Evolutionary conservation across 2,113 vertebrate species (phyloP).

Genomic region (Hemichromis elongatus): DNA sequence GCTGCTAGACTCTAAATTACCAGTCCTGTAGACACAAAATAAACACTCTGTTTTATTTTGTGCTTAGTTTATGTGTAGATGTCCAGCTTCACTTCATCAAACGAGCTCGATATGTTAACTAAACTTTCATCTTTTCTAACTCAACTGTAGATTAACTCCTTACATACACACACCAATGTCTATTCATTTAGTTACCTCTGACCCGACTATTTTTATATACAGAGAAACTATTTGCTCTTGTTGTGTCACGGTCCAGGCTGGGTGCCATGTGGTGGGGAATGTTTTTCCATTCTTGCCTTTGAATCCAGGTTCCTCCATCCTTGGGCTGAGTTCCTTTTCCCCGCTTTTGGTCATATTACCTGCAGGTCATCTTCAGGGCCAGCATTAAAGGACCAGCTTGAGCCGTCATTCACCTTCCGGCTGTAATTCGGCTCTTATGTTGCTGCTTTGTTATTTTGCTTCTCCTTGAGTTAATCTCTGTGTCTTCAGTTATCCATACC

Average conservation of each 20-base stretch:
- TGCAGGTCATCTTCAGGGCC: neutral
- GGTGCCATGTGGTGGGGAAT: neutral
- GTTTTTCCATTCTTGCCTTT: neutral
- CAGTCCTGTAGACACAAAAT: neutral
- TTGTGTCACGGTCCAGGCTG: neutral
- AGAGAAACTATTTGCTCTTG: neutral
- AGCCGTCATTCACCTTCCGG: neutral
- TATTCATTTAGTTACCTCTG: neutral
- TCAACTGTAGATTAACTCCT: neutral
- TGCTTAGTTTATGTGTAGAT: accelerated
- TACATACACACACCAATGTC: neutral
- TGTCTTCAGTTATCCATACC: neutral
- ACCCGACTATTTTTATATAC: neutral
- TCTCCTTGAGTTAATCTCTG: too few species aligned
- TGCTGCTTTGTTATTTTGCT: too few species aligned
- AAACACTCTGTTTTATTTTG: neutral
- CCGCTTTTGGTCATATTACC: neutral
- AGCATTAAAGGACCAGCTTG: neutral
- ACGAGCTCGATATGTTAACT: neutral
- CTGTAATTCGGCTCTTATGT: too few species aligned
- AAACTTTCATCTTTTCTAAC: neutral
- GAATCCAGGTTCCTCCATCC: neutral
- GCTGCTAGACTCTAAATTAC: neutral
- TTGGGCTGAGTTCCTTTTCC: neutral
- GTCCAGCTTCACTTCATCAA: neutral